These are phyloP conservation scores for Erpornis zantholeuca DNA, from an alignment of 2,113 vertebrate genomes.

Conservation along the genomic window DNA sequence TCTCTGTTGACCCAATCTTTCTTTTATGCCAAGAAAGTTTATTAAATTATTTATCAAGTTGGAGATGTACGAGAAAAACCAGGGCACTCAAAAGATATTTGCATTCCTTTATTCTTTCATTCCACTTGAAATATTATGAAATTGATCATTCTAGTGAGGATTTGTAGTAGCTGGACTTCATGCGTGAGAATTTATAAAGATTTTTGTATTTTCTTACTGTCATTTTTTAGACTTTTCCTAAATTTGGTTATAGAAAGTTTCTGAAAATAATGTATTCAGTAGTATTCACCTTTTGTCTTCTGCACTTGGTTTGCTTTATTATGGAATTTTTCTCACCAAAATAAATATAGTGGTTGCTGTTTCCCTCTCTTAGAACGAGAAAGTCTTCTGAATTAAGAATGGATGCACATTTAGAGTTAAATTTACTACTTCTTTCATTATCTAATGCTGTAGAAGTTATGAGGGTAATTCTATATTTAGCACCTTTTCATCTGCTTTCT, in stretches of 20 bases:
- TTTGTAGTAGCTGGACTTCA: not conserved
- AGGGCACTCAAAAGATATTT: not conserved
- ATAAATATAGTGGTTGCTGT: not conserved
- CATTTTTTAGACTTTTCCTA: not conserved
- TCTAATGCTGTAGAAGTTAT: not conserved
- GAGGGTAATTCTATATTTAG: not conserved
- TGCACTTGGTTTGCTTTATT: not conserved
- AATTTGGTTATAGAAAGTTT: not conserved
- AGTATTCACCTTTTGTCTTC: not conserved
- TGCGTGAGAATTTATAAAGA: not conserved
- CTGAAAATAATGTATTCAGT: not conserved
- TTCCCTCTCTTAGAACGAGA: not conserved
- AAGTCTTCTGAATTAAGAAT: not conserved
- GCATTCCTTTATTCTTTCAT: slow-evolving; percentile 5
- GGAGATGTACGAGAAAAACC: not conserved
- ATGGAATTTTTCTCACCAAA: not conserved
- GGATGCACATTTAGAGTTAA: not conserved
- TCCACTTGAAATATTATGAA: not conserved
- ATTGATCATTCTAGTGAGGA: not conserved
- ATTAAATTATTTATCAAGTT: not conserved
- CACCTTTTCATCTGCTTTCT: not conserved
- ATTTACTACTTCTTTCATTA: not conserved
- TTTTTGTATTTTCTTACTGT: not conserved
- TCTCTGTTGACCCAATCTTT: not conserved
- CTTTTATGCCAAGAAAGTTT: not conserved